Base-by-base conservation (phyloP, 1,140 invertebrate species). In the Tetramorium simillimum region DNA sequence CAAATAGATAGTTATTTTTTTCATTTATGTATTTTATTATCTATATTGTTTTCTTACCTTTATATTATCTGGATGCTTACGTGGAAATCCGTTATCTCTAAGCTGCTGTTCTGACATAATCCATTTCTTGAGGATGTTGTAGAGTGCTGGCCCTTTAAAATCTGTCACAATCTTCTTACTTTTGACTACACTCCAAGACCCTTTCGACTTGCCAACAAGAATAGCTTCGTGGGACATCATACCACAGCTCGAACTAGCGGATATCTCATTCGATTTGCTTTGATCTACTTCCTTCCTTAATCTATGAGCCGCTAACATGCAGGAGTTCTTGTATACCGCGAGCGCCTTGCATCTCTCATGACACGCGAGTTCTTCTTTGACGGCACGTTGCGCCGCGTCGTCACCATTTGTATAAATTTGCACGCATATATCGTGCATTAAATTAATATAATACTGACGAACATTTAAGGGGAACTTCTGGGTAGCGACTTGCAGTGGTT, bases 361-460 rank as follows among this genome's bases (percentile, higher is more conserved):
- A 69, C 97, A 97, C 4, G 96, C 95, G 78, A 97, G 95, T 95
- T 99, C 98, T 95, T 99, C 98, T 85, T 96, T 96, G 89, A 97
- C 95, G 1, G 97, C 96, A 88, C 96, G 92, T 49, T 95, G 93
- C 5, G 90, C 92, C 16, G 98, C 98, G 93, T 98, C 97, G 56
- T 97, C 95, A 86, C 97, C 94, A 72, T 95, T 95, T 0, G 96
- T 94, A 92, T 97, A 98, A 86, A 98, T 97, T 94, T 98, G 97
- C 10, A 97, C 94, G 94, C 97, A 98, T 93, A 99, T 97, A 93
- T 98, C 98, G 67, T 98, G 98, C 96, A 99, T 97, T 92, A 97
- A 95, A 92, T 98, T 98, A 65, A 99, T 96, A 94, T 98, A 98
- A 91, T 97, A 96, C 90, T 98, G 98, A 78, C 98, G 96, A 72